phyloP scores from a whole-genome alignment of 1,140 invertebrate species.

The Drosophila pseudoobscura region DNA sequence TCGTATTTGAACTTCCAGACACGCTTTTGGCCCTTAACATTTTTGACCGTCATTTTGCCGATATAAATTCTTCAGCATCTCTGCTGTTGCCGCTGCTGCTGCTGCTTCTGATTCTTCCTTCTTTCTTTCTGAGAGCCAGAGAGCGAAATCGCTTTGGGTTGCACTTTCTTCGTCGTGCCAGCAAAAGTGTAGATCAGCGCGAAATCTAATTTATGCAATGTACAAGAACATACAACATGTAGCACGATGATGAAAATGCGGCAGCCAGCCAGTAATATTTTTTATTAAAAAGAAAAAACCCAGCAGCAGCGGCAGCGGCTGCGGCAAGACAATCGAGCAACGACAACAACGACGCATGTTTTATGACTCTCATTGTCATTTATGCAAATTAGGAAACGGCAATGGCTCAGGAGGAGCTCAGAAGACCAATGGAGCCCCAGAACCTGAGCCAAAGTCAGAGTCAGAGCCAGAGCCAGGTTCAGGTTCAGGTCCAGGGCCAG shows the following conservation, averaged over 20 bases:
- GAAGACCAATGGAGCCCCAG: constrained; percentile 27
- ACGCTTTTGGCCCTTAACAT: constrained; percentile 82
- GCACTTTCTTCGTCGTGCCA: constrained; percentile 75
- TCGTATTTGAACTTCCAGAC: constrained; percentile 79
- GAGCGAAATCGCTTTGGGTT: constrained; percentile 69
- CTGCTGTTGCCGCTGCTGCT: constrained; percentile 2
- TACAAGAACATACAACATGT: constrained; percentile 71
- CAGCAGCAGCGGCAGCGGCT: constrained; percentile 7
- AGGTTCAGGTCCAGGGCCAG: constrained; percentile 17
- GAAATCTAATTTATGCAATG: constrained; percentile 79
- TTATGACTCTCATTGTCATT: constrained; percentile 83
- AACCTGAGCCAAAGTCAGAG: constrained; percentile 15
- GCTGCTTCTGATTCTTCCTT: constrained; percentile 24
- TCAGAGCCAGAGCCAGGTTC: constrained; percentile 6
- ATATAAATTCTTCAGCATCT: constrained; percentile 74
- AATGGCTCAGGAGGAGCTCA: constrained; percentile 29
- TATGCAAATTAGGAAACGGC: constrained; percentile 79
- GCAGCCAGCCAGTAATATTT: constrained; percentile 63
- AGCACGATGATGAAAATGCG: constrained; percentile 72
- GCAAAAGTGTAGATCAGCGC: constrained; percentile 78
- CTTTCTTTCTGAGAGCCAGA: constrained; percentile 16
- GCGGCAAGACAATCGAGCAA: constrained; percentile 60
- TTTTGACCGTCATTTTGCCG: constrained; percentile 79
- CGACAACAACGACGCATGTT: constrained; percentile 81
- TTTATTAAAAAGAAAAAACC: constrained; percentile 56